Evolutionary conservation across 1,140 invertebrate genomes (phyloP).

Genomic region (Drosophila funebris): DNA sequence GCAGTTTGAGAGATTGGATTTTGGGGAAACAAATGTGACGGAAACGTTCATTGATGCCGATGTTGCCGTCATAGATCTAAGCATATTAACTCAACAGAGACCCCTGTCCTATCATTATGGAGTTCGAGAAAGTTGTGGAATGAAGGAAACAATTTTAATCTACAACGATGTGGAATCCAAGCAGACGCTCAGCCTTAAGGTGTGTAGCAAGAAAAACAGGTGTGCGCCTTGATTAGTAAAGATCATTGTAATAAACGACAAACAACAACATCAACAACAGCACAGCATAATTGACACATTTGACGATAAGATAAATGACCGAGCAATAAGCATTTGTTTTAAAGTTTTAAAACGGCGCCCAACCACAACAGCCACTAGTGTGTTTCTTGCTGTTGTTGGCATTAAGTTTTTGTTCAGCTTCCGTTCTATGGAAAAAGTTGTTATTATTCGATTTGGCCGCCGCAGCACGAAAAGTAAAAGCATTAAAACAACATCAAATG

Average conservation of each 20-base stretch:
- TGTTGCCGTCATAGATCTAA: conserved; percentile 98
- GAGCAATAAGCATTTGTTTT: conserved; percentile 35
- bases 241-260: conserved; percentile 38
- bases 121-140: conserved; percentile 98
- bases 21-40: conserved; percentile 92
- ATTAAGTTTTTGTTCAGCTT: conserved; percentile 30
- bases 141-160: conserved; percentile 98
- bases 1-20: conserved; percentile 94
- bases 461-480: conserved; percentile 43
- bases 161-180: conserved; percentile 96
- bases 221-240: conserved; percentile 47
- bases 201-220: conserved; percentile 80
- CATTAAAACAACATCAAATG: conserved; percentile 57
- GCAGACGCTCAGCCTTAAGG: conserved; percentile 92
- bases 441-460: conserved; percentile 65
- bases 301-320: conserved; percentile 70
- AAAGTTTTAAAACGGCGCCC: conserved; percentile 36
- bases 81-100: conserved; percentile 94
- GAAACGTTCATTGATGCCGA: conserved; percentile 98
- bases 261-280: conserved; percentile 18
- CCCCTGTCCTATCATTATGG: conserved; percentile 98
- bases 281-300: conserved; percentile 52
- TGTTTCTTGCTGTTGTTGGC: conserved; percentile 37
- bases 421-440: conserved; percentile 29
- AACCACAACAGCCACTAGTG: conserved; percentile 44